A percentile compares a stretch with the other conserved stretches of the same genome.
Conservation (phyloP, 2,113 vertebrate species). For the Anseranas semipalmata region DNA sequence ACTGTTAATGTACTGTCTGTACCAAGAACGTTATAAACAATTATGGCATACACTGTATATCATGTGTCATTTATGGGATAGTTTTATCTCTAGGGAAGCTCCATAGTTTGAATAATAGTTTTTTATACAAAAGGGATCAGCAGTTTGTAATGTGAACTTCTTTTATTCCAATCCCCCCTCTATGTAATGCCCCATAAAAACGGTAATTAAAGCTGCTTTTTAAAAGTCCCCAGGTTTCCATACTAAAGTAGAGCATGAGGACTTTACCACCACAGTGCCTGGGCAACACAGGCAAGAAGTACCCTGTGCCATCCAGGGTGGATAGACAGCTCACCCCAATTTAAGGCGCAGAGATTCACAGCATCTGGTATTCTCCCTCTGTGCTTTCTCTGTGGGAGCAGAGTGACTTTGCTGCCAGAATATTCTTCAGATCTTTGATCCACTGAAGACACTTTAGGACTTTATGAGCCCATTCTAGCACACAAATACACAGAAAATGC, state of each 20-base stretch:
- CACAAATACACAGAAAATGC: accelerated
- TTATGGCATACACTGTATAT: accelerated
- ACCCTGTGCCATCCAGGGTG: background rate
- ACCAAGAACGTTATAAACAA: background rate
- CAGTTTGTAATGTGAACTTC: background rate
- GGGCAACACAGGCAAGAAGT: accelerated
- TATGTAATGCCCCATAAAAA: background rate
- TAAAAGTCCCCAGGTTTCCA: background rate
- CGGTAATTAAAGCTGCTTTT: background rate
- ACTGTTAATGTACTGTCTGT: background rate
- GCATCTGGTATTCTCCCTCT: too few relatives aligned
- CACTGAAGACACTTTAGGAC: background rate
- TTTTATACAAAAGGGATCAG: background rate
- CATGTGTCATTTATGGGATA: background rate
- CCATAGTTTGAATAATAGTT: background rate
- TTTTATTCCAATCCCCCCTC: background rate
- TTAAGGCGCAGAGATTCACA: background rate
- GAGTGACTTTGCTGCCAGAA: background rate
- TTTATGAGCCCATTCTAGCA: background rate
- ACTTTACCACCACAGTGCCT: accelerated
- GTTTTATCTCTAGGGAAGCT: background rate
- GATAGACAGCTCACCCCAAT: accelerated
- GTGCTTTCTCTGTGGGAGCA: background rate
- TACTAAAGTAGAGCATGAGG: background rate
- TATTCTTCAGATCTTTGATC: background rate